phyloP scores from a whole-genome alignment of 2,888 invertebrate species.

The Sphaeridia pumilis region DNA sequence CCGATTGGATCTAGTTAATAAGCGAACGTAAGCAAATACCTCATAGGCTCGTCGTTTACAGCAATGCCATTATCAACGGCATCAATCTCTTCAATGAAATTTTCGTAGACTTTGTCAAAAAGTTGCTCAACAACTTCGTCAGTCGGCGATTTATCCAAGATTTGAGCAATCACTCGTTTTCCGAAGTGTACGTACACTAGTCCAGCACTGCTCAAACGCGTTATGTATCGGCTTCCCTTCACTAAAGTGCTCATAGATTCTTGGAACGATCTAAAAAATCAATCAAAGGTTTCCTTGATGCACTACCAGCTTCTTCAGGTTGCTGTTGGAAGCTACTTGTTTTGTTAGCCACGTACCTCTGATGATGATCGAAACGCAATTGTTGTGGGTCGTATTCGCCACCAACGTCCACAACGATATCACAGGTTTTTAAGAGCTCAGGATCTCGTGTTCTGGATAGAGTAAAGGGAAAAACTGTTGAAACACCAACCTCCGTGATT shows the following conservation, averaged over 20 bases:
- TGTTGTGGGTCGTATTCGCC: constrained; percentile 63
- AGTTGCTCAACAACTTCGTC: constrained; percentile 47
- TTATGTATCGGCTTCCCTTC: constrained; percentile 44
- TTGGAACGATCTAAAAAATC: constrained; percentile 46
- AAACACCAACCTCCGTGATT: too few relatives aligned
- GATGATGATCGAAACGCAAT: constrained; percentile 88
- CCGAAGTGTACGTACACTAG: constrained; percentile 85
- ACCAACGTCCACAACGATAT: constrained; percentile 93
- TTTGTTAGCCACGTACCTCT: constrained; percentile 44
- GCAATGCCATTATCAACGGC: constrained; percentile 91
- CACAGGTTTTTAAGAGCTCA: constrained; percentile 59
- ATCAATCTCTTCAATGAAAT: constrained; percentile 85
- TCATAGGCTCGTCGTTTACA: constrained; percentile 18
- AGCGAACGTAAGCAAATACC: constrained; percentile 5
- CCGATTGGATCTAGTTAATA: not conserved
- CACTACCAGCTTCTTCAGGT: not conserved
- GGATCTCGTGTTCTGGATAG: constrained; percentile 48
- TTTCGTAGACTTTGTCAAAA: constrained; percentile 65
- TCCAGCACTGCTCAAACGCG: constrained; percentile 88
- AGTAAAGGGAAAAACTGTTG: not conserved
- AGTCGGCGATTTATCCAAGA: constrained; percentile 43
- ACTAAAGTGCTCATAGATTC: constrained; percentile 54
- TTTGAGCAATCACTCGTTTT: constrained; percentile 55
- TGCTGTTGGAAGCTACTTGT: not conserved
- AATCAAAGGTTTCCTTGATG: not conserved